These are phyloP conservation scores for Cyanistes caeruleus DNA, from an alignment of 2,113 vertebrate species.

Conservation along the genomic window DNA sequence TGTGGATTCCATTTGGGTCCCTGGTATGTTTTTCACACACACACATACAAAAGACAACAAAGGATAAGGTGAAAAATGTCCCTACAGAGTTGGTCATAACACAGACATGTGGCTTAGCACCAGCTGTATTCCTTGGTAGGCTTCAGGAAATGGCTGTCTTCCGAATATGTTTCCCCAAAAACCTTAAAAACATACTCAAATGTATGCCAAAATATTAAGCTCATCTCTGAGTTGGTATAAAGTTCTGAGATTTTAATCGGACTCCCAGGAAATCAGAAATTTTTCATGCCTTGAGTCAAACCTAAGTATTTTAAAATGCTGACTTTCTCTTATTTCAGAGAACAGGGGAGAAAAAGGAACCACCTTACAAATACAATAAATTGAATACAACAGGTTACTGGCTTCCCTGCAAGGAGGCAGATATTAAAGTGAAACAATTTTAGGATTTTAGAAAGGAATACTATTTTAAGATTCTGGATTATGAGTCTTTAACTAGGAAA, in stretches of 20 bases:
- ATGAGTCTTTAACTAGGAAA: background rate
- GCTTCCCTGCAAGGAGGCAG: background rate
- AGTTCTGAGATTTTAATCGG: background rate
- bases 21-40: background rate
- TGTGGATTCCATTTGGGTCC: background rate
- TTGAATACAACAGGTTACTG: background rate
- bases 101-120: background rate
- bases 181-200: background rate
- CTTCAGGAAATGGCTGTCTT: background rate
- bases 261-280: background rate
- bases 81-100: background rate
- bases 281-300: background rate
- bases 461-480: background rate
- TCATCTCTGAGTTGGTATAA: background rate
- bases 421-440: background rate
- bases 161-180: background rate
- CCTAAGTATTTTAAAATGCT: background rate
- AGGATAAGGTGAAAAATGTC: background rate
- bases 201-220: background rate
- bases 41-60: background rate
- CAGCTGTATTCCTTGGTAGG: background rate
- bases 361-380: background rate
- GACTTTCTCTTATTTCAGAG: background rate
- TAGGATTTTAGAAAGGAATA: background rate
- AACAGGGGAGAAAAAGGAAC: background rate